Percentiles rank a stretch among this genome's conserved stretches.
These are phyloP conservation scores for Poeciliopsis occidentalis DNA, from an alignment of 2,113 vertebrate genomes.

Conservation along the genomic window DNA sequence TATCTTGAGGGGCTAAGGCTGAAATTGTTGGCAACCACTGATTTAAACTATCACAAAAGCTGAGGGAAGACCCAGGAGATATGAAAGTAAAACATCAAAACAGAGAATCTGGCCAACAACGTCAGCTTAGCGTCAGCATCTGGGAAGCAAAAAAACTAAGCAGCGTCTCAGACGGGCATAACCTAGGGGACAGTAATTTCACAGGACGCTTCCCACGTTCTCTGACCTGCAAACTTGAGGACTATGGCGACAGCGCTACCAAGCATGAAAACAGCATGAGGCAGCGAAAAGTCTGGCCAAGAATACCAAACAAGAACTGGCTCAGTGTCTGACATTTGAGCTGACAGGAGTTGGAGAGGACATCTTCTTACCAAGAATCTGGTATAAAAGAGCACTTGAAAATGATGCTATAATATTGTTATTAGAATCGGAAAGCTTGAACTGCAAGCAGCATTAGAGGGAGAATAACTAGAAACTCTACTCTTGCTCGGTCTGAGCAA, in stretches of 20 bases:
- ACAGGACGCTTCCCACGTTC: slow-evolving; percentile 45
- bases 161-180: neutral
- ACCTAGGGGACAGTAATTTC: neutral
- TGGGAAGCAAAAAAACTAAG: slow-evolving; percentile 31
- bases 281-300: slow-evolving; percentile 41
- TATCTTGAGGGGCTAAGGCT: neutral
- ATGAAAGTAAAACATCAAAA: slow-evolving; percentile 25
- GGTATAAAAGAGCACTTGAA: neutral
- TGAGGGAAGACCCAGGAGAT: slow-evolving; percentile 15
- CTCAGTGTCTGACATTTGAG: slow-evolving; percentile 50
- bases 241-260: slow-evolving; percentile 38
- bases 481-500: too few relatives aligned
- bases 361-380: slow-evolving; percentile 10
- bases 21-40: neutral
- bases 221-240: slow-evolving; percentile 17
- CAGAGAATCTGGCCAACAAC: slow-evolving; percentile 31
- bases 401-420: neutral
- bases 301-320: slow-evolving; percentile 55
- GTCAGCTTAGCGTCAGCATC: slow-evolving; percentile 25
- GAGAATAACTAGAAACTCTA: too few relatives aligned
- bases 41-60: neutral
- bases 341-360: neutral
- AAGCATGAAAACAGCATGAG: slow-evolving; percentile 27
- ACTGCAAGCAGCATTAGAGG: neutral
- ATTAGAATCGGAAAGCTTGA: neutral